A percentile compares a stretch with the other conserved stretches of the same genome.
Evolutionary conservation across 2,888 invertebrate species (phyloP).

Genomic region (Nebria salina): DNA sequence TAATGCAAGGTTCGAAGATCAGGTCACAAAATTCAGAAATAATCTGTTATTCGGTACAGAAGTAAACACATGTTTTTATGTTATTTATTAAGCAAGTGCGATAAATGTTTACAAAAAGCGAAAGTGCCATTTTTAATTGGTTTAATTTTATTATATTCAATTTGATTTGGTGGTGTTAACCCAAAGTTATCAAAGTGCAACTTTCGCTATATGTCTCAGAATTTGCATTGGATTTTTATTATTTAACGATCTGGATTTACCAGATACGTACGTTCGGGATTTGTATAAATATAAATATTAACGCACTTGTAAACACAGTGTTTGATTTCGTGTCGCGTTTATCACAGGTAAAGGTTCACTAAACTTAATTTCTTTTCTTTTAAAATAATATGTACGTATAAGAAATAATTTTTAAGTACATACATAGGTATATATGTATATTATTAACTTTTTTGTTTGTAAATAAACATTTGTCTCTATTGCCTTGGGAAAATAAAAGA

Average conservation of each 20-base stretch:
- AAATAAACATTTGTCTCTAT: background rate
- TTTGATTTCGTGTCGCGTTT: background rate
- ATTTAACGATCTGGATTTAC: conserved; percentile 5
- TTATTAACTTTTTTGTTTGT: too few relatives aligned
- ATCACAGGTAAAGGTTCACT: background rate
- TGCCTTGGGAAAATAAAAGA: conserved; percentile 1
- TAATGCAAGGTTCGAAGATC: conserved; percentile 11
- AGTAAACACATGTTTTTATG: background rate
- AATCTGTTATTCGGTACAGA: conserved; percentile 17
- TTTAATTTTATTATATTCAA: background rate
- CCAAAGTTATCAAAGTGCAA: background rate
- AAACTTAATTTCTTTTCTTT: background rate
- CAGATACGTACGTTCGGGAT: background rate
- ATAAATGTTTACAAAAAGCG: conserved; percentile 16
- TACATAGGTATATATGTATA: too few relatives aligned
- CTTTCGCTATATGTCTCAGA: background rate
- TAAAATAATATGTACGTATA: background rate
- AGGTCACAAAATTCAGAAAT: conserved; percentile 19
- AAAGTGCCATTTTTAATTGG: conserved; percentile 12
- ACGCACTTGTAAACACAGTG: background rate
- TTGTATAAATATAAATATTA: conserved; percentile 10
- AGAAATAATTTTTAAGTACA: background rate
- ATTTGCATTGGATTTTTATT: conserved; percentile 9
- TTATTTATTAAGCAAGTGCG: background rate
- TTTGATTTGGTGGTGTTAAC: background rate